Base-by-base conservation (phyloP, 92 coral and sea anemone genomes). In the Hydrozoanthus gracilis region DNA sequence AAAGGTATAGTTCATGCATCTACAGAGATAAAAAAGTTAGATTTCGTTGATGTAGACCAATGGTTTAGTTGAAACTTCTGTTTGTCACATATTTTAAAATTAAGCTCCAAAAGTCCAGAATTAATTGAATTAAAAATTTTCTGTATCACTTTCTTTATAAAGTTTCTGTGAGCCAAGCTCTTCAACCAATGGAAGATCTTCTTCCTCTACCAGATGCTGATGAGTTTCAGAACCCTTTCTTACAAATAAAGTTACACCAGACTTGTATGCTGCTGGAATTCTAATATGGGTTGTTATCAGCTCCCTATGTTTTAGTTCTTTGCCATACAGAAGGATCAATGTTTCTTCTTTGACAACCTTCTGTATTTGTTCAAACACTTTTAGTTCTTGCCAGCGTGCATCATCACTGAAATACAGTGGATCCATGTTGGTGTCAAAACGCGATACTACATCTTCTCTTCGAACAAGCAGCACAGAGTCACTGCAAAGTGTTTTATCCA, bases 221-320 rank as follows among this genome's bases (percentile, higher is more conserved):
- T 88, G 77, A 9, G 92, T 93, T 51, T 55, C 54, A 3, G 97
- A 87, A 51, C 88, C 88, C 68, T 44, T 88, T 79, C 87, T 77
- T 9, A 73, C 97, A 92, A 94, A 94, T 35, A 94, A 58, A 27
- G 95, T 92, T 18, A 94, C 67, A 8, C 97, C 97, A 51, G 97
- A 90, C 48, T 94, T 82, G 77, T 94, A 94, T 15, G 66, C 92
- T n/a, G 97, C 97, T 52, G 97, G 97, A 47, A 94, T 92, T 0
- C 84, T 89, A 16, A 94, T 56, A 14, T 94, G 93, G 39, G 87
- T 78, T 17, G 91, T 92, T 16, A 77, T 18, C 62, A 92, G 78
- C 27, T 87, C 95, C 16, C 84, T 67, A 54, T 94, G 44, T 82
- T 93, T 94, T 11, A 94, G 86, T 54, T 94, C 92, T 80, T 79